Conservation (phyloP, 2,113 vertebrate genomes). For the Hydrochoerus hydrochaeris region DNA sequence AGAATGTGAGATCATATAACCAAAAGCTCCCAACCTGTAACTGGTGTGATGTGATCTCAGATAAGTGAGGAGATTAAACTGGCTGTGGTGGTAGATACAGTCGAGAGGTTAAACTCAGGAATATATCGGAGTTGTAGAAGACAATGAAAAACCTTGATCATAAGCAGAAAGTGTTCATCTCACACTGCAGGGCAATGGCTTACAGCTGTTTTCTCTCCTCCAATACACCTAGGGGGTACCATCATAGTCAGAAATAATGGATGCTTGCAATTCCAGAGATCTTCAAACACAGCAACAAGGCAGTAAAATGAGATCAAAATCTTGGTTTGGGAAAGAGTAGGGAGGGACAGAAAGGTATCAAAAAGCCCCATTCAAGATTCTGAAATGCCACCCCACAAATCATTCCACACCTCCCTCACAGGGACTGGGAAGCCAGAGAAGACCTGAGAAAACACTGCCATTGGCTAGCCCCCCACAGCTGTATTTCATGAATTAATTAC, state of each 20-base stretch:
- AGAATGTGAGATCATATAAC: neutral
- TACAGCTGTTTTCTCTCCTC: neutral
- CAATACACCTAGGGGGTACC: neutral
- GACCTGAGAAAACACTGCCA: neutral
- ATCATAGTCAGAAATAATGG: neutral
- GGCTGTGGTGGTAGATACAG: neutral
- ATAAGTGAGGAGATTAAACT: neutral
- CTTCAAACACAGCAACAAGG: neutral
- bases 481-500: neutral
- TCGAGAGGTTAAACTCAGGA: neutral
- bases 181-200: neutral
- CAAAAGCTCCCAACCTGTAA: neutral
- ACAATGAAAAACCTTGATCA: neutral
- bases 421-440: neutral
- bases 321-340: accelerated
- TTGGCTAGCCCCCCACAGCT: neutral
- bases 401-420: neutral
- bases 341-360: neutral
- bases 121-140: neutral
- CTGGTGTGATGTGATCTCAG: neutral
- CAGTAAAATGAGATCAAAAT: neutral
- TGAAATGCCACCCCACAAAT: neutral
- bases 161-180: neutral
- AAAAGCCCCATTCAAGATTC: neutral
- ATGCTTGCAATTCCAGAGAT: neutral